These are phyloP conservation scores for Lithodes maja DNA, from an alignment of 2,888 invertebrate species.

Conservation along the genomic window DNA sequence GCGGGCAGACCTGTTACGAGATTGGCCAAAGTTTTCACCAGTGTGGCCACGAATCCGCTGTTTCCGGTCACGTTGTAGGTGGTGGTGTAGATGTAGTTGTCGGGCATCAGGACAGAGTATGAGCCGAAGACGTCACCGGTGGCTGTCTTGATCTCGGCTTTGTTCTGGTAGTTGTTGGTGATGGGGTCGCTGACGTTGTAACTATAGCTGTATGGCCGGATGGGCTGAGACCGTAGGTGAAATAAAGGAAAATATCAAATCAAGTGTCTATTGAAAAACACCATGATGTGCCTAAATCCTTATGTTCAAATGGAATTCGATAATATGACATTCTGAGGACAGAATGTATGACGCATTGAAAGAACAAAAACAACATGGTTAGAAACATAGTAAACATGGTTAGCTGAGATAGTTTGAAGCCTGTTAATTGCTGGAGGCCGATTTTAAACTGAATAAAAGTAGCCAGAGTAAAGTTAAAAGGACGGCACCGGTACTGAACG, in stretches of 20 bases:
- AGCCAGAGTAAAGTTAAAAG: too few species aligned
- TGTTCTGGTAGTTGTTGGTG: slow-evolving; percentile 59
- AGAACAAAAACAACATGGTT: too few species aligned
- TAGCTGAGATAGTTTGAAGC: too few species aligned
- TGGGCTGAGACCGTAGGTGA: slow-evolving; percentile 19
- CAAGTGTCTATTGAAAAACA: too few species aligned
- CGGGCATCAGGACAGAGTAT: slow-evolving; percentile 68
- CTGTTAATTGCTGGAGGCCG: too few species aligned
- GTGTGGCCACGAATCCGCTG: slow-evolving; percentile 48
- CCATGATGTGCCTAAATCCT: too few species aligned
- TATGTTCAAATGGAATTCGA: too few species aligned
- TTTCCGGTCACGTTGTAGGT: slow-evolving; percentile 60
- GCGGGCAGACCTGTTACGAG: neutral
- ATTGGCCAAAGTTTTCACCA: slow-evolving; percentile 51
- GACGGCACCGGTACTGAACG: too few species aligned
- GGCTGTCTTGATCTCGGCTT: slow-evolving; percentile 5
- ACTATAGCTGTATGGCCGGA: slow-evolving; percentile 63
- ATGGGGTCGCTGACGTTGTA: slow-evolving; percentile 59
- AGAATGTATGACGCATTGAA: too few species aligned
- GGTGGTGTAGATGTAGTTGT: slow-evolving; percentile 66
- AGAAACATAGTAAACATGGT: too few species aligned
- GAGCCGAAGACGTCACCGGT: slow-evolving; percentile 62
- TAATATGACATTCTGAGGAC: too few species aligned
- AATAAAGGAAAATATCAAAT: neutral
- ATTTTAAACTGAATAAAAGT: too few species aligned